Conservation (phyloP, 1,140 invertebrate species). For the Antheraea pernyi region DNA sequence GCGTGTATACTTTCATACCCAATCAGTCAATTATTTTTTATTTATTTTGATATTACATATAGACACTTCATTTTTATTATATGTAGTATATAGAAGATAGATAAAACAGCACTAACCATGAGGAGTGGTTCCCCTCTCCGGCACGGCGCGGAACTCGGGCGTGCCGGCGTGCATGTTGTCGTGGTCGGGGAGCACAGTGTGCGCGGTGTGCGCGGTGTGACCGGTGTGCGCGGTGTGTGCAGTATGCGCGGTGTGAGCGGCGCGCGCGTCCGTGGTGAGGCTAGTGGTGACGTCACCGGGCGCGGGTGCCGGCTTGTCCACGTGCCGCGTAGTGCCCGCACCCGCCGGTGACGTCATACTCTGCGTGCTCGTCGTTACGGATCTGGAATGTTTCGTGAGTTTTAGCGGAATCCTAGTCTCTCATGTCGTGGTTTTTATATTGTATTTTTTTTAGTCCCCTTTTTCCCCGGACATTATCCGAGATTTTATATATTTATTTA, state of each 20-base stretch:
- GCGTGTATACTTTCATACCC: no score
- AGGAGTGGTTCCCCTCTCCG: conserved; percentile 54
- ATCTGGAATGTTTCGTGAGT: not conserved
- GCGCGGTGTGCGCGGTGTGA: conserved; percentile 34
- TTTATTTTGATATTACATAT: no score
- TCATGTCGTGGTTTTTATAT: no score
- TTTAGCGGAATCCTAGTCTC: no score
- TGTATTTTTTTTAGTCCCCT: no score
- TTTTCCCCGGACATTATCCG: no score
- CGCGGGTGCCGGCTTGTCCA: conserved; percentile 38
- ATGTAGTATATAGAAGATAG: no score
- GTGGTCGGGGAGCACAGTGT: conserved; percentile 54
- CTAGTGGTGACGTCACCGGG: conserved; percentile 41
- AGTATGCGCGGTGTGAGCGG: conserved; percentile 23
- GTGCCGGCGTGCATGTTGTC: conserved; percentile 66
- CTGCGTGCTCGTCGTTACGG: conserved; percentile 42
- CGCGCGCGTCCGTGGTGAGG: conserved; percentile 25
- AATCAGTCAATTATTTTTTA: no score
- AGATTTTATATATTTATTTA: no score
- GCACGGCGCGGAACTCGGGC: conserved; percentile 36
- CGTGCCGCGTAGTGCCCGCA: conserved; percentile 46
- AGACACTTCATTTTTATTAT: no score
- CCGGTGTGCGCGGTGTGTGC: conserved; percentile 48
- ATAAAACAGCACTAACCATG: conserved; percentile 40
- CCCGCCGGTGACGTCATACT: conserved; percentile 60